These are phyloP conservation scores for Neopelma chrysocephalum DNA, from an alignment of 2,797 vertebrate genomes.

Conservation along the genomic window DNA sequence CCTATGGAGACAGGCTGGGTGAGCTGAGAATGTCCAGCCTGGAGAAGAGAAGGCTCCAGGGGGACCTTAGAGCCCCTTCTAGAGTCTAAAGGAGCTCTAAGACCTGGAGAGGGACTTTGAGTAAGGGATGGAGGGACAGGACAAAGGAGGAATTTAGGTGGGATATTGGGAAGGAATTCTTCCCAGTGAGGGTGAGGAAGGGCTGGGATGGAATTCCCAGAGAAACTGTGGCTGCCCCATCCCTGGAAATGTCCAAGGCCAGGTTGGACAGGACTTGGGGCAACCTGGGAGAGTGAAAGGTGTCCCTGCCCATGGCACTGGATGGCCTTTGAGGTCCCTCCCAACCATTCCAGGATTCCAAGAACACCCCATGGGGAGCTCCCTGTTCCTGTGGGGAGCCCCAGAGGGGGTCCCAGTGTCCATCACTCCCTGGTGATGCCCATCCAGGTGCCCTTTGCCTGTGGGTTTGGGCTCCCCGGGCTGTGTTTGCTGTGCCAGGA, in stretches of 20 bases:
- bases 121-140: not conserved
- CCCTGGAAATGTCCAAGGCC: not conserved
- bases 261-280: not conserved
- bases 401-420: not conserved
- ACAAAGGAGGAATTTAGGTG: not conserved
- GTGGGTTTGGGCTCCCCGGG: not conserved
- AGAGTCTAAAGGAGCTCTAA: not conserved
- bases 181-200: not conserved
- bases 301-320: not conserved
- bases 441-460: not conserved
- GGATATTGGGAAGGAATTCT: not conserved
- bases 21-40: not conserved
- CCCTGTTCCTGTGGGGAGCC: not conserved
- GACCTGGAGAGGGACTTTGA: not conserved
- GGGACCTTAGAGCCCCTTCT: not conserved
- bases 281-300: fast-evolving
- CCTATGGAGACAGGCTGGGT: not conserved
- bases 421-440: not conserved
- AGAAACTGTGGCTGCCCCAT: not conserved
- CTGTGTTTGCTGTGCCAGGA: fast-evolving
- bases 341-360: not conserved
- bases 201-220: not conserved
- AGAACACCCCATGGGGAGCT: not conserved
- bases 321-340: not conserved
- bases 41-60: not conserved